These are phyloP conservation scores for Drosophila pseudoobscura DNA, from an alignment of 1,140 invertebrate species.

Conservation along the genomic window DNA sequence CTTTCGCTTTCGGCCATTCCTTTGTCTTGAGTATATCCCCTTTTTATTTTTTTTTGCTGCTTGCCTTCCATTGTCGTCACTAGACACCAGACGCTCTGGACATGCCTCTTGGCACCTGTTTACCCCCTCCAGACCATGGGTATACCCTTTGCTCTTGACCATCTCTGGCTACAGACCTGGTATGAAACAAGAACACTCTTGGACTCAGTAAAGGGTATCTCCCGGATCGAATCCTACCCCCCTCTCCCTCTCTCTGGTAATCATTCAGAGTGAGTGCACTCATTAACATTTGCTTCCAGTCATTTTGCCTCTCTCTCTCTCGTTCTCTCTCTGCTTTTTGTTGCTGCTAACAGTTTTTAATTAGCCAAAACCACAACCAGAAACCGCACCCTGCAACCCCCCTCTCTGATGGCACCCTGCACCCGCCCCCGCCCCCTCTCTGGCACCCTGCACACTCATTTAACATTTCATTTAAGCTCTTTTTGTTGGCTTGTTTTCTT, in stretches of 20 bases:
- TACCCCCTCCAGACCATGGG: too few relatives aligned
- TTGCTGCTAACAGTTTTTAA: slow-evolving; percentile 57
- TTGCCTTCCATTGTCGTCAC: slow-evolving; percentile 41
- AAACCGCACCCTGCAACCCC: background rate
- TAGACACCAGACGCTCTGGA: background rate
- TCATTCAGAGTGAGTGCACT: slow-evolving; percentile 69
- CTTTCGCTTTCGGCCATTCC: background rate
- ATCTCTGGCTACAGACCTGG: too few relatives aligned
- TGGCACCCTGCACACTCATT: background rate
- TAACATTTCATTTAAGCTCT: slow-evolving; percentile 1
- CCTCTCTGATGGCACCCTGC: background rate
- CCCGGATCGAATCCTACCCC: too few relatives aligned
- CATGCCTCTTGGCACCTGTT: background rate
- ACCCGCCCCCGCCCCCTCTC: background rate
- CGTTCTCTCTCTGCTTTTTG: slow-evolving; percentile 5
- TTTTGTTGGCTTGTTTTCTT: background rate
- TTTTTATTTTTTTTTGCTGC: background rate
- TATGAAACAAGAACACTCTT: too few relatives aligned
- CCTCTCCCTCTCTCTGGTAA: slow-evolving; percentile 19
- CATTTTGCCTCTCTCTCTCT: slow-evolving; percentile 23
- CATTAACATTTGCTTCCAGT: slow-evolving; percentile 63
- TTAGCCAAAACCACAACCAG: slow-evolving; percentile 45
- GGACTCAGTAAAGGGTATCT: too few relatives aligned
- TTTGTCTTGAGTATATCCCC: background rate
- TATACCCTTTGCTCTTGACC: too few relatives aligned